phyloP scores from a whole-genome alignment of 2,797 vertebrate genomes.

The Trachurus trachurus region DNA sequence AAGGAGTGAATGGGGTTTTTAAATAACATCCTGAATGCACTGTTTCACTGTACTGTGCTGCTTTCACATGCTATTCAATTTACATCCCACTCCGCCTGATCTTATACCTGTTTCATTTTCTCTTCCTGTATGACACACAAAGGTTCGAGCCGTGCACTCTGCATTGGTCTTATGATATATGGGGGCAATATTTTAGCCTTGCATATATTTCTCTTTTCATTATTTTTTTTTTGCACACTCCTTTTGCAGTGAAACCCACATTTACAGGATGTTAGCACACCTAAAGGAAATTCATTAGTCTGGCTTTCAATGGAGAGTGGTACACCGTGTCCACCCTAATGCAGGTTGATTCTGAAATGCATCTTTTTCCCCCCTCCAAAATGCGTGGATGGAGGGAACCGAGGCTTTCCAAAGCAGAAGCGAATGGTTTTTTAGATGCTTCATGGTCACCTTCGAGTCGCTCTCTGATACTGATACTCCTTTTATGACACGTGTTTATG shows the following conservation, averaged over 20 bases:
- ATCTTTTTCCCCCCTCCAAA: neutral
- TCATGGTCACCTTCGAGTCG: neutral
- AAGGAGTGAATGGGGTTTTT: conserved; percentile 36
- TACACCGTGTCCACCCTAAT: neutral
- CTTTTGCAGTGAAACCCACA: neutral
- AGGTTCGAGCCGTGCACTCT: neutral
- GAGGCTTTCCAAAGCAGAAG: neutral
- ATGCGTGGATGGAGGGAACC: neutral
- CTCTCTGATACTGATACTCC: neutral
- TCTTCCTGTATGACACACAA: neutral
- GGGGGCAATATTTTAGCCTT: conserved; percentile 15
- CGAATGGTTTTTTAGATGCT: neutral
- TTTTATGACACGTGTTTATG: neutral
- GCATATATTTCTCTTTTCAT: neutral
- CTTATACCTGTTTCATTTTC: neutral
- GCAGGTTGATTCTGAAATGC: neutral
- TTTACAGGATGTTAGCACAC: neutral
- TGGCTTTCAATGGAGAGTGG: neutral
- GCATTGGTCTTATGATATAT: conserved; percentile 8
- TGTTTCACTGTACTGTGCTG: conserved; percentile 12
- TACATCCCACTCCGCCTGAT: conserved; percentile 29
- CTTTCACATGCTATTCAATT: conserved; percentile 22
- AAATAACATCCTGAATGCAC: conserved; percentile 51
- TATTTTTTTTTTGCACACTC: neutral
- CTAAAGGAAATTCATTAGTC: neutral